phyloP scores from a whole-genome alignment of 92 coral and sea anemone genomes.

The Ricordea florida region DNA sequence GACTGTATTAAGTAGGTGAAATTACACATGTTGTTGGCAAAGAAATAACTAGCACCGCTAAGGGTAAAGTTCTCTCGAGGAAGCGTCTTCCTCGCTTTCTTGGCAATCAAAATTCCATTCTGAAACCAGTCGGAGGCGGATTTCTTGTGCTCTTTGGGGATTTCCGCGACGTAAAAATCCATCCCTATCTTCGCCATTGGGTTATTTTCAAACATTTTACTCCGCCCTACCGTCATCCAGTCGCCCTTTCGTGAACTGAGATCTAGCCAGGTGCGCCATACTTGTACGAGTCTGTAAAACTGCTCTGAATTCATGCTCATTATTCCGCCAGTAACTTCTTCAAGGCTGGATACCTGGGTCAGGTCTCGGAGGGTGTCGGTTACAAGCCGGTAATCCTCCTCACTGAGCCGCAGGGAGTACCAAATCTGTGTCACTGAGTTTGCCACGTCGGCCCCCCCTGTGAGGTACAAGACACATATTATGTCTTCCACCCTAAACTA shows the following conservation, averaged over 20 bases:
- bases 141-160: slow-evolving; percentile 40
- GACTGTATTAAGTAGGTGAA: not conserved
- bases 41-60: slow-evolving; percentile 16
- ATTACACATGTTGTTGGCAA: not conserved
- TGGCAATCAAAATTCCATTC: slow-evolving; percentile 32
- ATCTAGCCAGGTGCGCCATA: slow-evolving; percentile 62
- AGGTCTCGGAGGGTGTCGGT: slow-evolving; percentile 37
- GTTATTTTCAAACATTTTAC: not conserved
- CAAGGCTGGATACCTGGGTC: not conserved
- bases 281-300: slow-evolving; percentile 11
- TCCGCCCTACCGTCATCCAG: slow-evolving; percentile 11
- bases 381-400: not conserved
- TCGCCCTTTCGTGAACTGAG: not conserved
- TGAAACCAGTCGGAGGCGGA: slow-evolving; percentile 50
- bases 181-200: slow-evolving; percentile 2
- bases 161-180: not conserved
- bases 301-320: slow-evolving; percentile 26
- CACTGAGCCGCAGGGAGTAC: not conserved
- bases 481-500: not conserved
- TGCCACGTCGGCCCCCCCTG: not conserved
- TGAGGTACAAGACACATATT: not conserved
- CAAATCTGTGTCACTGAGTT: not conserved
- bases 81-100: not conserved
- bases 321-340: slow-evolving; percentile 38
- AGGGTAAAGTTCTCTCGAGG: slow-evolving; percentile 55